Evolutionary conservation across 2,888 invertebrate genomes (phyloP).

Genomic region (Octodonta nipae): DNA sequence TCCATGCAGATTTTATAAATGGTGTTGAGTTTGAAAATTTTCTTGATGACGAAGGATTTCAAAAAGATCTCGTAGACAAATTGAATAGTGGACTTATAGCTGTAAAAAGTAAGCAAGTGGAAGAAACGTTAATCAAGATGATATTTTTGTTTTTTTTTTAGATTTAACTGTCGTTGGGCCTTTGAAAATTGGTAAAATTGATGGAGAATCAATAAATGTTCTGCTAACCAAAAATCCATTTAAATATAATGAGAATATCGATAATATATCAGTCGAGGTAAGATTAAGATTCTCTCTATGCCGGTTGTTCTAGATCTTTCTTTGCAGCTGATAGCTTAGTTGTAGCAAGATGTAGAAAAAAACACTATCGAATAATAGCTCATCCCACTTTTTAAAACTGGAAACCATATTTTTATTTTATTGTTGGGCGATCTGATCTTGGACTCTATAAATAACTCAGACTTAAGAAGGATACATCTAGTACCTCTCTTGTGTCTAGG

Average conservation of each 20-base stretch:
- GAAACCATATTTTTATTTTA: no score
- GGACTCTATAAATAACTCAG: no score
- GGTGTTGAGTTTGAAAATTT: slow-evolving; percentile 21
- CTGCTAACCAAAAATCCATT: slow-evolving; percentile 17
- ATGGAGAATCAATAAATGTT: slow-evolving; percentile 17
- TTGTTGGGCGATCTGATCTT: no score
- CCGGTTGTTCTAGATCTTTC: no score
- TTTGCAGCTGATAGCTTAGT: no score
- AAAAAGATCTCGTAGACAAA: slow-evolving; percentile 25
- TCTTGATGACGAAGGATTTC: slow-evolving; percentile 17
- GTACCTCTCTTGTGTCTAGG: no score
- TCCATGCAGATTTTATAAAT: slow-evolving; percentile 11
- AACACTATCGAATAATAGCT: no score
- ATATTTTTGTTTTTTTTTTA: slow-evolving; percentile 15
- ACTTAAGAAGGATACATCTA: no score
- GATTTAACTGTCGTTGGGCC: slow-evolving; percentile 30
- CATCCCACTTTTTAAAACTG: no score
- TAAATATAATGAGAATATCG: slow-evolving; percentile 24
- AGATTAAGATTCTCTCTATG: no score
- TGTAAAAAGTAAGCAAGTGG: slow-evolving; percentile 30
- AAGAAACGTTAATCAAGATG: no score
- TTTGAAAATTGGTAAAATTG: slow-evolving; percentile 29
- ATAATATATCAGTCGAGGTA: slow-evolving; percentile 30
- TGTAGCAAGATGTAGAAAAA: no score
- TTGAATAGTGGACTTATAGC: slow-evolving; percentile 33